Evolutionary conservation across 1,140 invertebrate genomes (phyloP).

Genomic region (Cydia fagiglandana): DNA sequence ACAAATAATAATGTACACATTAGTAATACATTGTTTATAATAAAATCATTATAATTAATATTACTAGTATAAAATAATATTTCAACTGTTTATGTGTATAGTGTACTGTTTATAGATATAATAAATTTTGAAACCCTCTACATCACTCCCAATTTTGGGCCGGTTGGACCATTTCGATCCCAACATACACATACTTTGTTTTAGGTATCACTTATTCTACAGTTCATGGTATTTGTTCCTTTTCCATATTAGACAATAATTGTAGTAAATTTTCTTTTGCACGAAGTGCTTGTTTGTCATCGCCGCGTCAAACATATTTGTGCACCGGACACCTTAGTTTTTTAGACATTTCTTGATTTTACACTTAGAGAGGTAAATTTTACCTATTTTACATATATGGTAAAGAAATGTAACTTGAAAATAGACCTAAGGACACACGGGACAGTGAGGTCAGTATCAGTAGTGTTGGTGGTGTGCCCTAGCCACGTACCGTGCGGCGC

Average conservation of each 20-base stretch:
- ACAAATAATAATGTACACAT: constrained; percentile 39
- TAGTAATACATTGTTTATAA: constrained; percentile 45
- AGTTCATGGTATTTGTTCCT: no score
- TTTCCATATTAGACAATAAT: no score
- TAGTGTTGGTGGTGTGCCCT: no score
- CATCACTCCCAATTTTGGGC: not conserved
- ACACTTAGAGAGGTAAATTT: not conserved
- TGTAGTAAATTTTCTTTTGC: no score
- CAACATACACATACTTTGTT: no score
- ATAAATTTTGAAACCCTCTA: constrained; percentile 29
- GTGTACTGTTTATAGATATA: constrained; percentile 18
- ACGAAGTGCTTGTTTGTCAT: no score
- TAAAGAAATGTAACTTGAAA: not conserved
- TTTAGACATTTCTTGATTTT: no score
- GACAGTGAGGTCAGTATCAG: no score
- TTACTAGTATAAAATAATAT: constrained; percentile 22
- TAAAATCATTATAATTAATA: constrained; percentile 32
- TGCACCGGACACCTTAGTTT: no score
- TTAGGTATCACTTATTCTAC: no score
- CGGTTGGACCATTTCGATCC: not conserved
- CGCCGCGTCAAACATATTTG: no score
- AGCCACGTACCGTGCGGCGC: constrained; percentile 35
- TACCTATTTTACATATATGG: not conserved
- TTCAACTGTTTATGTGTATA: constrained; percentile 12
- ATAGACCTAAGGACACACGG: not conserved